Conservation (phyloP, 2,888 invertebrate genomes). For the Drosophila niveifrons region DNA sequence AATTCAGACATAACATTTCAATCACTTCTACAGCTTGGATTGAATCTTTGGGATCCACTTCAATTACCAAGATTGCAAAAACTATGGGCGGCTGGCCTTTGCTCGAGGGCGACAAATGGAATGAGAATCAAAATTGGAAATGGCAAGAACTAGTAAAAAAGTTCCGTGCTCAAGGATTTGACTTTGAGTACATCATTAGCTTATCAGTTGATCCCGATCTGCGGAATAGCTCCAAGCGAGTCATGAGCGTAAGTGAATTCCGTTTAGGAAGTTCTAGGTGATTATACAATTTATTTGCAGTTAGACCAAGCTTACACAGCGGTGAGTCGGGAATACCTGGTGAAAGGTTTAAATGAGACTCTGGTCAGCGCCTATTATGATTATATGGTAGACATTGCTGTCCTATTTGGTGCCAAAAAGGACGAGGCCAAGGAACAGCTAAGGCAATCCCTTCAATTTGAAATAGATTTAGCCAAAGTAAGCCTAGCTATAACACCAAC, state of each 20-base stretch:
- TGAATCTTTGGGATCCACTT: slow-evolving; percentile 91
- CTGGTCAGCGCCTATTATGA: slow-evolving; percentile 93
- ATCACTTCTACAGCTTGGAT: slow-evolving; percentile 88
- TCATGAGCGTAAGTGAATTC: slow-evolving; percentile 89
- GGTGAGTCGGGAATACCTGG: slow-evolving; percentile 93
- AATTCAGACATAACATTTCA: neutral
- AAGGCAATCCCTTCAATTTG: slow-evolving; percentile 93
- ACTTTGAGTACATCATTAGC: slow-evolving; percentile 95
- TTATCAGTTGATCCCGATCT: slow-evolving; percentile 95
- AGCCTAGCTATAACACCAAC: slow-evolving; percentile 81
- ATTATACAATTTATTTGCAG: slow-evolving; percentile 76
- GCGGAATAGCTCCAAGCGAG: slow-evolving; percentile 93
- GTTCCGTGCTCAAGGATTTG: slow-evolving; percentile 92
- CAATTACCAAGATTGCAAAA: slow-evolving; percentile 90
- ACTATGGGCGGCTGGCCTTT: slow-evolving; percentile 97
- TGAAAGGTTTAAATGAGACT: slow-evolving; percentile 93
- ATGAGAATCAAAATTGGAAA: slow-evolving; percentile 88
- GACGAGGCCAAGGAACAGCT: slow-evolving; percentile 90
- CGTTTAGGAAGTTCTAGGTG: no score
- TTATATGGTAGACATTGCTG: slow-evolving; percentile 95
- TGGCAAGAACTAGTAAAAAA: slow-evolving; percentile 94
- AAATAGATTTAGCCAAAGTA: slow-evolving; percentile 96
- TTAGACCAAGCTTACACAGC: slow-evolving; percentile 95
- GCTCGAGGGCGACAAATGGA: slow-evolving; percentile 91
- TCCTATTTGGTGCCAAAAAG: slow-evolving; percentile 92